Conservation (phyloP, 2,888 invertebrate species). For the Neelides folsomi region DNA sequence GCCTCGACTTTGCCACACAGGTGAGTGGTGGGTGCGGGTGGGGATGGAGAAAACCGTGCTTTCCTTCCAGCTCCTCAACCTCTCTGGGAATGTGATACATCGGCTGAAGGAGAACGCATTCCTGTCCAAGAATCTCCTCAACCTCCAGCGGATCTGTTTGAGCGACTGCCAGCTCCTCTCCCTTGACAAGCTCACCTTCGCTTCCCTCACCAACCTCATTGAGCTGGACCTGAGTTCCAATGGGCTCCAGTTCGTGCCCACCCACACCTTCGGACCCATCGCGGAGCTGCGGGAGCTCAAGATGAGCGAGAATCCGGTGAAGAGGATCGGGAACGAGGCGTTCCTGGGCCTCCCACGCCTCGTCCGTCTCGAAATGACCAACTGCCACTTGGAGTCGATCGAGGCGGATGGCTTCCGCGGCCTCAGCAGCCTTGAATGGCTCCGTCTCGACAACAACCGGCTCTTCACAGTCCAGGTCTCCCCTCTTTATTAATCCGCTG, state of each 20-base stretch:
- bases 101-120: slow-evolving; percentile 59
- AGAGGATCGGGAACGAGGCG: slow-evolving; percentile 54
- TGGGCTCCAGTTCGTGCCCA: slow-evolving; percentile 52
- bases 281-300: slow-evolving; percentile 60
- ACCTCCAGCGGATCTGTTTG: slow-evolving; percentile 65
- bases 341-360: slow-evolving; percentile 45
- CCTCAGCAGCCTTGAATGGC: slow-evolving; percentile 59
- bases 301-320: slow-evolving; percentile 61
- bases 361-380: slow-evolving; percentile 57
- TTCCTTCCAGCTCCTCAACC: slow-evolving; percentile 47
- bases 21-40: no score
- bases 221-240: slow-evolving; percentile 69
- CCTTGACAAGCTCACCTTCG: slow-evolving; percentile 59
- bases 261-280: slow-evolving; percentile 57
- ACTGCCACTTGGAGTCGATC: slow-evolving; percentile 55
- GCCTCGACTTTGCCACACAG: slow-evolving; percentile 62
- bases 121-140: slow-evolving; percentile 57
- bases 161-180: slow-evolving; percentile 54
- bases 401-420: slow-evolving; percentile 59
- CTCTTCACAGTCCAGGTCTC: slow-evolving; percentile 41
- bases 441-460: slow-evolving; percentile 62
- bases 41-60: no score
- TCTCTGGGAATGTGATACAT: slow-evolving; percentile 58
- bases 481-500: background rate
- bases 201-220: slow-evolving; percentile 63